Percentiles rank a stretch among this genome's conserved stretches.
Evolutionary conservation across 2,797 vertebrate genomes (phyloP).

Genomic region (Coregonus suidteri): DNA sequence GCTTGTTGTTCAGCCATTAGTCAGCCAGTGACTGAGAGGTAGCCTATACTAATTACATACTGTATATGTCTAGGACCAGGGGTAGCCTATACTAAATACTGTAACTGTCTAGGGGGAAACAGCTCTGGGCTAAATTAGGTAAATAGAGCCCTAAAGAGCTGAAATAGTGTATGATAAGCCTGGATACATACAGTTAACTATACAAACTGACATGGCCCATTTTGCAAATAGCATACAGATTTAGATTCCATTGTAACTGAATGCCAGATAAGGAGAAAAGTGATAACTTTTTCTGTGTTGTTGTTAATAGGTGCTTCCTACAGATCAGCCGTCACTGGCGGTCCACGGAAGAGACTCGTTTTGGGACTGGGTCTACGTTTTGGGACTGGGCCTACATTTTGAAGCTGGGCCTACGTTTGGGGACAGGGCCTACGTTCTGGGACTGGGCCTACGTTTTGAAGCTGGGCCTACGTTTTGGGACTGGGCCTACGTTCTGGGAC

Average conservation of each 20-base stretch:
- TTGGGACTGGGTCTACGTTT: too few relatives aligned
- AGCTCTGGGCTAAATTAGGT: neutral
- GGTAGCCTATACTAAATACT: neutral
- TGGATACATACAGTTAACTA: neutral
- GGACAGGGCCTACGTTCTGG: neutral
- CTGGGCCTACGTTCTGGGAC: too few relatives aligned
- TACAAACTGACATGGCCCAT: neutral
- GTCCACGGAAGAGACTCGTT: neutral
- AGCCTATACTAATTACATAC: constrained; percentile 19
- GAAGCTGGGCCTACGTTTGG: too few relatives aligned
- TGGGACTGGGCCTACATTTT: too few relatives aligned
- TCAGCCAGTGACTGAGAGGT: constrained; percentile 40
- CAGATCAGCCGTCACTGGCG: neutral
- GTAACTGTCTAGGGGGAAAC: neutral
- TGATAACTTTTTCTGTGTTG: too few relatives aligned
- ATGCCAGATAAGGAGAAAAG: too few relatives aligned
- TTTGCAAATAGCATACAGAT: neutral
- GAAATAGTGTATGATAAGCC: neutral
- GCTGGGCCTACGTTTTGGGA: too few relatives aligned
- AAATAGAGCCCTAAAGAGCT: neutral
- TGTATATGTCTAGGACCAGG: constrained; percentile 29
- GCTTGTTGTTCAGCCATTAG: constrained; percentile 41
- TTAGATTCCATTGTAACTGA: neutral
- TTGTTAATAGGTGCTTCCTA: neutral
- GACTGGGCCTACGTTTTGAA: neutral